Conservation (phyloP, 1,140 invertebrate genomes). For the Aphis gossypii region DNA sequence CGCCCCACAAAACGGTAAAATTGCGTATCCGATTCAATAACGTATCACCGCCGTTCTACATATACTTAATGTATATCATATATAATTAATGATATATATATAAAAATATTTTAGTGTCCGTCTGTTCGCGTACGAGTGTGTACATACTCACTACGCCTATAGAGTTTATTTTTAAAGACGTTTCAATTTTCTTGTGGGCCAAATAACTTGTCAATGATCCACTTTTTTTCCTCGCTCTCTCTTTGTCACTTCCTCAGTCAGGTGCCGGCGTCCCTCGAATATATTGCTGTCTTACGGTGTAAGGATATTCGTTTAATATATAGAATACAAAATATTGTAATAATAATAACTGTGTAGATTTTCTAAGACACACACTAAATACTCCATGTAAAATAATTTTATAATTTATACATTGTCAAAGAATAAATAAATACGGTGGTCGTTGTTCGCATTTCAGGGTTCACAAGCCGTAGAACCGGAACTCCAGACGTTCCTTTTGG, state of each 20-base stretch:
- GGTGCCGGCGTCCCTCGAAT: neutral
- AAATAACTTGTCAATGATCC: conserved; percentile 45
- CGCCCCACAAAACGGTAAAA: neutral
- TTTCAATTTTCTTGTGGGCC: conserved; percentile 26
- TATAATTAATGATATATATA: neutral
- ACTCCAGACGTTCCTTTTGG: conserved; percentile 47
- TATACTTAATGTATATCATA: neutral
- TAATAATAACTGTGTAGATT: neutral
- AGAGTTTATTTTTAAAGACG: conserved; percentile 44
- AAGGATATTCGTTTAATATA: neutral
- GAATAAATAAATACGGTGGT: neutral
- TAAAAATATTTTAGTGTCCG: neutral
- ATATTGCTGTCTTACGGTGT: neutral
- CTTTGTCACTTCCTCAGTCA: neutral
- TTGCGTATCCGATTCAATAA: too few species aligned
- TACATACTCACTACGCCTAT: neutral
- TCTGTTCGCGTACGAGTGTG: neutral
- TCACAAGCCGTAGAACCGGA: neutral
- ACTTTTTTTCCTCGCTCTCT: neutral
- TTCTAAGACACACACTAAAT: neutral
- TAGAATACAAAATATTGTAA: neutral
- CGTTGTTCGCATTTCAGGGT: neutral
- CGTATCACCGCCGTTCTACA: neutral
- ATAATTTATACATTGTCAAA: neutral
- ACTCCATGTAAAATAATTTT: neutral